Base-by-base conservation (phyloP, 2,888 invertebrate species). In the Pardosa pseudoannulata region DNA sequence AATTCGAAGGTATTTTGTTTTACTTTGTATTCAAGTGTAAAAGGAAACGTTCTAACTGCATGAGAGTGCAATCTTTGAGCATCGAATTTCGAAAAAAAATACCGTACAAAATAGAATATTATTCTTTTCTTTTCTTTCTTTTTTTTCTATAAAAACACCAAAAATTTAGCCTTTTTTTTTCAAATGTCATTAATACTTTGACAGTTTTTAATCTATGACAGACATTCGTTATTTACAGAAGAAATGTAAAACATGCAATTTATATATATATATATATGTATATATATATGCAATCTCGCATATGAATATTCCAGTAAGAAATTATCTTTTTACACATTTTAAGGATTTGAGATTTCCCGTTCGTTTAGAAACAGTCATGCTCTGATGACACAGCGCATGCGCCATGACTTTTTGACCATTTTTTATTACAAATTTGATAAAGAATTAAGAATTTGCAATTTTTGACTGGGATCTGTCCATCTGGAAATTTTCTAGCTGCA, bases 1-100 rank as follows among this genome's bases (percentile, higher is more conserved):
- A 46, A 46, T 46, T 46, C 46, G 46, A 46, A 56, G 23, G 19
- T 23, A 16, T 56, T 56, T 3, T 56, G 16, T 56, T 5, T 56
- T 56, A 56, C 56, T 56, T 56, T 56, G 56, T 23, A 56, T 56
- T 23, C 56, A 23, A 56, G 5, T 23, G 56, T 56, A 23, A 56
- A 23, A 56, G 9, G 7, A 56, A 56, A 16, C 23, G 11, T 23
- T 56, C 16, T 16, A 23, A 56, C 56, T 56, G 56, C 56, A 56
- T 56, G 56, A 56, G 56, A 56, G 56, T 56, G 56, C 56, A 23
- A 56, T 56, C 3, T 23, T 56, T 56, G 56, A 56, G 56, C 56
- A 56, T 56, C 16, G 11, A 56, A 56, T 56, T 56, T 56, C 5
- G 56, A 16, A 56, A 56, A n/a, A 36, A 56, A 19, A 23, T 56